Base-by-base conservation (phyloP, 2,888 invertebrate species). In the Blera fallax region DNA sequence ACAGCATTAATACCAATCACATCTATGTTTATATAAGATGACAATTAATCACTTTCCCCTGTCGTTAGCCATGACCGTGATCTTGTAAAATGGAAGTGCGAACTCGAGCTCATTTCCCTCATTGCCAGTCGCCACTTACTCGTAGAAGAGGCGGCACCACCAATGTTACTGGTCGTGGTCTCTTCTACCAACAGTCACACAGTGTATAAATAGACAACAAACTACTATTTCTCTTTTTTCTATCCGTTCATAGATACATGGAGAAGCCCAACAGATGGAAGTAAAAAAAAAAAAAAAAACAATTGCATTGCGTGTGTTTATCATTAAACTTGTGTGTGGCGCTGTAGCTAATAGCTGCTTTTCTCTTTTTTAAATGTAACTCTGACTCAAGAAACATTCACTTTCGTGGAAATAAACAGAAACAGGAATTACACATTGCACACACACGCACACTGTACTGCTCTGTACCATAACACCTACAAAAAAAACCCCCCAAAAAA, bases 21-120 rank as follows among this genome's bases (percentile, higher is more conserved):
- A 62, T 76, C 54, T 70, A 43, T 45, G 56, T 76, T 81, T 65
- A 81, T 81, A 77, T 81, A 81, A 81, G 76, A 77, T 48, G 37
- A 81, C 81, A 85, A 85, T 81, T 85, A 78, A 87, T 85, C 87
- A 87, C 87, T 87, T 87, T 87, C 87, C 87, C 74, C 87, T 87
- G 84, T 87, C 87, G 80, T 70, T 83, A 87, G 78, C 87, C 87
- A 65, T 87, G 88, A 87, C 88, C 88, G 87, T 88, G 88, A 88
- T 88, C 87, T 88, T 87, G 87, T 72, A 77, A 87, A 82, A 84
- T 87, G 58, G 65, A 79, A 83, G 76, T 81, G 65, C 64, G 37
- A 73, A 77, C 77, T 54, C 74, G 58, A 65, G 70, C 70, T 76
- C 64, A 64, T 69, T 70, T 69, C 64, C 73, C 54, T 69, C 40